Evolutionary conservation across 2,113 vertebrate genomes (phyloP), one percentile per base, ranked within the genome.

Genomic region (Sciurus niger): DNA sequence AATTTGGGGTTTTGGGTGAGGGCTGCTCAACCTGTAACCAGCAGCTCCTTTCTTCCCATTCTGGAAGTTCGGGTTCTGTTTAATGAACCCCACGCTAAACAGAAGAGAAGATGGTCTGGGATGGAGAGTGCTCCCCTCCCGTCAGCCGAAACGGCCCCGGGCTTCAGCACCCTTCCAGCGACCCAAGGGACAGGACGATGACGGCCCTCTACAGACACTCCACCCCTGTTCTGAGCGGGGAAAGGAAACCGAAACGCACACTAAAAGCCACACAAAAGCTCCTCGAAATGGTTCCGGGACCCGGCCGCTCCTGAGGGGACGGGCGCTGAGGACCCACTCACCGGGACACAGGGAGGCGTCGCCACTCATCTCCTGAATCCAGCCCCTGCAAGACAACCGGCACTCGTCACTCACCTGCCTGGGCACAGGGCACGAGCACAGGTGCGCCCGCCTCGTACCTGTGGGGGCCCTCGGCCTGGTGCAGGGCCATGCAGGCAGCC

Each of bases 301-400:
- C 24, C 0, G 0, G 14, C 68, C 0, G 1, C 2, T 22, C 58
- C 51, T 0, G 2, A 4, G 24, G 82, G 24, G 4, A 22, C 0
- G 0, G 6, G 0, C 0, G 2, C 28, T 3, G 28, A n/a, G 0
- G 20, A 34, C 55, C 77, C 80, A 98, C 98, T 98, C 94, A 99
- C 99, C 98, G 12, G 99, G 99, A 98, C 99, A 99, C 7, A 80
- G 96, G 0, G 99, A 99, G 0, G 98, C 98, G 28, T 99, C 99
- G 12, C 99, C 99, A 46, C 96, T 98, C 97, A 99, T 98, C 67
- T 98, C 99, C 97, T 99, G 99, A 97, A 99, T 98, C 96, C 99
- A 97, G 34, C 22, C 97, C 98, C 99, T 99, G 98, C 40, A 98
- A 99, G 96, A 97, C 55, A 97, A 92, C 0, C 16, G 1, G 55